Percentiles rank a stretch among this genome's conserved stretches.
These are phyloP conservation scores for Kryphioiulus occultus DNA, from an alignment of 2,888 invertebrate species.

Conservation along the genomic window DNA sequence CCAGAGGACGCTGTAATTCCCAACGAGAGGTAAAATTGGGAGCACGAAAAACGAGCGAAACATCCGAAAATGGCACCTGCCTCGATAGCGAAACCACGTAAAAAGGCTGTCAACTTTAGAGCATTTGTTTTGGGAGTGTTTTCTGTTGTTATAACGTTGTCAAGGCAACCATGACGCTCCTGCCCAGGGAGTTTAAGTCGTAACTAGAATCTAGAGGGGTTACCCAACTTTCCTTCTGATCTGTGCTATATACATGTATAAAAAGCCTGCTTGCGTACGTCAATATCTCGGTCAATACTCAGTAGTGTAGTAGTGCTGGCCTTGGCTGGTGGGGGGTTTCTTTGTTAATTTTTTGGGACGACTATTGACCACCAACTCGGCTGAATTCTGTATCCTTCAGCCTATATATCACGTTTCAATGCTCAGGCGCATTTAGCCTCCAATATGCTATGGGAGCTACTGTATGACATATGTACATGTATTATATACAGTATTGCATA, in stretches of 20 bases:
- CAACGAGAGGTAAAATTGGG: not conserved
- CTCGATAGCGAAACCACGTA: not conserved
- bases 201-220: not conserved
- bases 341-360: not conserved
- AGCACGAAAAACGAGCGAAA: not conserved
- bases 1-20: slow-evolving; percentile 2
- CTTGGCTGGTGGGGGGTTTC: not conserved
- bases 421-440: too few species aligned
- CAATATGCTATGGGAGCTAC: too few species aligned
- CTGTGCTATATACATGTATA: too few species aligned
- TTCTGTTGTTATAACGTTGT: not conserved
- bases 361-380: not conserved
- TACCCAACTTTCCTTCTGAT: not conserved
- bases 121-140: not conserved
- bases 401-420: not conserved
- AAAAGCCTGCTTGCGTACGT: not conserved
- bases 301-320: not conserved
- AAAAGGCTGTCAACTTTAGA: not conserved
- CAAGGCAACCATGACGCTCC: slow-evolving; percentile 36
- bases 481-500: too few species aligned
- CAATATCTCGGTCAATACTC: slow-evolving; percentile 30
- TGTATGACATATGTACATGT: too few species aligned
- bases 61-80: not conserved
- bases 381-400: not conserved
- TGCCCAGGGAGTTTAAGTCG: not conserved